Conservation (phyloP, 2,113 vertebrate genomes). For the Pseudopipra pipra region DNA sequence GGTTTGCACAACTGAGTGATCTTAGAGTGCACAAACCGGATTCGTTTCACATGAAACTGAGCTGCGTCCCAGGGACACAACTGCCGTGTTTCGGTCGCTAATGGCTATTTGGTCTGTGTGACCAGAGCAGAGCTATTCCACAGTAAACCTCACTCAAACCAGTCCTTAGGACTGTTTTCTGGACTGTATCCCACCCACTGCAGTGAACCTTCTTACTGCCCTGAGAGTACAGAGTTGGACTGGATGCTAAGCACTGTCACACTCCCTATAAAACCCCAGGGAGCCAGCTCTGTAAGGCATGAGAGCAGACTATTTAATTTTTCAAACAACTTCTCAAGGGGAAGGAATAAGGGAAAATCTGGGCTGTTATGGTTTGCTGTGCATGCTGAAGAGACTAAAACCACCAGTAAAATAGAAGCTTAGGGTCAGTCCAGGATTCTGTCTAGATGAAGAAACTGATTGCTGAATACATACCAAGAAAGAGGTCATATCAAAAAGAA, state of each 20-base stretch:
- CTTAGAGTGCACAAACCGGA: not conserved
- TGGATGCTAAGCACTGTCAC: not conserved
- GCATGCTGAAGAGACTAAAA: not conserved
- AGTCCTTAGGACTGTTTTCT: not conserved
- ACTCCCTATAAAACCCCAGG: not conserved
- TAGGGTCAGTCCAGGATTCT: not conserved
- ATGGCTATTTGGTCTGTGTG: not conserved
- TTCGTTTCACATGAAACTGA: not conserved
- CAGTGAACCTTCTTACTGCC: not conserved
- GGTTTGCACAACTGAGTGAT: not conserved
- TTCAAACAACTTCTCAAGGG: not conserved
- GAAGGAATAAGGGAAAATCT: not conserved
- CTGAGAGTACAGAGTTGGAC: not conserved
- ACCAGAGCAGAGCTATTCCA: not conserved
- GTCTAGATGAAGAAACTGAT: not conserved
- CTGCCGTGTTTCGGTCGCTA: not conserved
- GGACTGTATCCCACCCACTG: not conserved
- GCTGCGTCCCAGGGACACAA: not conserved
- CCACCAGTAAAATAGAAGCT: not conserved
- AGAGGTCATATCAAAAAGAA: not conserved
- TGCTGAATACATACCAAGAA: not conserved
- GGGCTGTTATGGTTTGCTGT: not conserved
- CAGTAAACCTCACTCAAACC: not conserved
- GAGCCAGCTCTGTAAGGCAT: not conserved
- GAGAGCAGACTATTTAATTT: not conserved